phyloP scores from a whole-genome alignment of 1,140 invertebrate species.

The Battus philenor region DNA sequence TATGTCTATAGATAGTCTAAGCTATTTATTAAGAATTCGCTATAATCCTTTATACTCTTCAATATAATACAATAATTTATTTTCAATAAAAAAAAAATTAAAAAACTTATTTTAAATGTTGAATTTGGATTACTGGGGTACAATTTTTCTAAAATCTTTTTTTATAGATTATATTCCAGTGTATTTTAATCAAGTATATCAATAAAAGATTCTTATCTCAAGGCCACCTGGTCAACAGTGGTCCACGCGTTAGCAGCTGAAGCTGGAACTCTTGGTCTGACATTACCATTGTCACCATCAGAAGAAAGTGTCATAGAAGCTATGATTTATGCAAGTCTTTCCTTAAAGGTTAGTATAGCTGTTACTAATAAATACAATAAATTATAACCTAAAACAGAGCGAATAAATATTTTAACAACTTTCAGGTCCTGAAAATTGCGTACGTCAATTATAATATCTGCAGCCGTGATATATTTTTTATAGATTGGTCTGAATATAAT shows the following conservation, averaged over 20 bases:
- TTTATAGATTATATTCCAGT: too few relatives aligned
- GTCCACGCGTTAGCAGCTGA: conserved; percentile 51
- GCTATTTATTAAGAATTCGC: too few relatives aligned
- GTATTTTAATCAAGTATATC: not conserved
- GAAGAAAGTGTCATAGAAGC: conserved; percentile 42
- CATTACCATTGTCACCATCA: conserved; percentile 36
- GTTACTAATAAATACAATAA: not conserved
- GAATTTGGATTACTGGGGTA: too few relatives aligned
- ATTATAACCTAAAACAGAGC: not conserved
- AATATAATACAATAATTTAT: too few relatives aligned
- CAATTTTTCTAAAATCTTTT: too few relatives aligned
- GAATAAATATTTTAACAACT: conserved; percentile 18
- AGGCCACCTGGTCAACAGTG: conserved; percentile 45
- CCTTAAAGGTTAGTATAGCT: conserved; percentile 39
- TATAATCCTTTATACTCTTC: too few relatives aligned
- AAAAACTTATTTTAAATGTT: too few relatives aligned
- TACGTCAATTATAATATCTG: conserved; percentile 55
- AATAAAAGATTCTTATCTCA: not conserved
- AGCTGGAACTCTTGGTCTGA: conserved; percentile 43
- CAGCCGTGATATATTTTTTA: conserved; percentile 46
- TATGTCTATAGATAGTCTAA: too few relatives aligned
- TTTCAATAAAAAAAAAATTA: too few relatives aligned
- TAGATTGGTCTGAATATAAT: conserved; percentile 58
- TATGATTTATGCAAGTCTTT: conserved; percentile 35
- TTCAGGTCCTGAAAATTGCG: conserved; percentile 40